phyloP scores from a whole-genome alignment of 2,888 invertebrate species.

The Spialia ferax region DNA sequence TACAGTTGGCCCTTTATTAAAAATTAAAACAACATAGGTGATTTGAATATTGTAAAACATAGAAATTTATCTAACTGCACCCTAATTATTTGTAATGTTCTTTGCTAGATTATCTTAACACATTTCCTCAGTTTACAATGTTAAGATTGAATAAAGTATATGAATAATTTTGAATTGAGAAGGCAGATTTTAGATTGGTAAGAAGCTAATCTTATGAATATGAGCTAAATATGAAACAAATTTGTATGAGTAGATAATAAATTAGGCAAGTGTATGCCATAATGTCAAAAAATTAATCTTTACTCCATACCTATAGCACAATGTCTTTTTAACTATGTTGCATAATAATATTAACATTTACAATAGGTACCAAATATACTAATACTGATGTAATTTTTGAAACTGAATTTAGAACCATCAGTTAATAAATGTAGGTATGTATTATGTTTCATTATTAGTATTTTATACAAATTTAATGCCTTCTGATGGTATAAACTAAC shows the following conservation, averaged over 20 bases:
- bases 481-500: not conserved
- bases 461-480: not conserved
- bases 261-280: slow-evolving; percentile 28
- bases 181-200: slow-evolving; percentile 46
- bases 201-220: slow-evolving; percentile 84
- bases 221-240: slow-evolving; percentile 66
- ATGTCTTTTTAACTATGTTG: slow-evolving; percentile 14
- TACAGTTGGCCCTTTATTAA: slow-evolving; percentile 26
- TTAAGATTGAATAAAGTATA: slow-evolving; percentile 24
- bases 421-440: no score
- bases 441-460: no score
- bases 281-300: slow-evolving; percentile 14
- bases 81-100: slow-evolving; percentile 16
- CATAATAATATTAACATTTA: not conserved
- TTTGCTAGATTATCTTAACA: slow-evolving; percentile 10
- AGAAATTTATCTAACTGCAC: slow-evolving; percentile 30
- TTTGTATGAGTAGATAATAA: slow-evolving; percentile 26
- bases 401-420: not conserved
- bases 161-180: slow-evolving; percentile 32
- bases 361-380: not conserved
- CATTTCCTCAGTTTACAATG: not conserved
- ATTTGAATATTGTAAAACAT: slow-evolving; percentile 13
- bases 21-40: slow-evolving; percentile 5
- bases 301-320: slow-evolving; percentile 28
- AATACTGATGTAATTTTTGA: not conserved